Evolutionary conservation across 2,113 vertebrate species (phyloP), one percentile per base, ranked within the genome.

Genomic region (Heteronetta atricapilla): DNA sequence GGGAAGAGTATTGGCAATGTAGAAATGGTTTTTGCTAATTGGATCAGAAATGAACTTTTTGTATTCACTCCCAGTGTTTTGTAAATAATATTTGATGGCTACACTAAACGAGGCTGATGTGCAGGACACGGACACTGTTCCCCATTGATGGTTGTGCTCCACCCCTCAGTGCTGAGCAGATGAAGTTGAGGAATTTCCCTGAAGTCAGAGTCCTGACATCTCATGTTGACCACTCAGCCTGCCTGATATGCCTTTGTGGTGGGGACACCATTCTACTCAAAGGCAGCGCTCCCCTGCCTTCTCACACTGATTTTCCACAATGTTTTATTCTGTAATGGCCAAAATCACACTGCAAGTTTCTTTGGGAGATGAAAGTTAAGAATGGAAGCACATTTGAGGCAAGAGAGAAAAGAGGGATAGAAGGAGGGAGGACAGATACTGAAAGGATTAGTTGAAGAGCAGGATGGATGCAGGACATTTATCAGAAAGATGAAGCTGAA

Each of bases 21-120:
- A 69, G 33, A 69, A 50, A 34, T n/a, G 6, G 15, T 15, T 34
- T 69, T 50, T 50, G 33, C 25, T 68, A 22, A n/a, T 5, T 50
- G 44, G 17, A 48, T 13, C 10, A 50, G 33, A 69, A 26, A 34
- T 69, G 22, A 34, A 50, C n/a, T 18, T 69, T 69, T 69, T n/a
- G 17, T 69, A 25, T 22, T 48, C 44, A 26, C 23, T 50, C 11
- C 29, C 38, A 31, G 19, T 38, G 20, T 55, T 31, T 73, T 40
- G 53, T 38, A 70, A 25, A 52, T 29, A 55, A 23, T 11, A 89
- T 85, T 66, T 81, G 36, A 56, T 2, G 20, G 6, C 19, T 5
- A 2, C 0, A 0, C 34, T 52, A 70, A 86, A 46, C 0, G 1
- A 48, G 9, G 6, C 13, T 78, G 33, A 40, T 6, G 5, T 8